Evolutionary conservation across 2,113 vertebrate species (phyloP).

Genomic region (Chauna torquata): DNA sequence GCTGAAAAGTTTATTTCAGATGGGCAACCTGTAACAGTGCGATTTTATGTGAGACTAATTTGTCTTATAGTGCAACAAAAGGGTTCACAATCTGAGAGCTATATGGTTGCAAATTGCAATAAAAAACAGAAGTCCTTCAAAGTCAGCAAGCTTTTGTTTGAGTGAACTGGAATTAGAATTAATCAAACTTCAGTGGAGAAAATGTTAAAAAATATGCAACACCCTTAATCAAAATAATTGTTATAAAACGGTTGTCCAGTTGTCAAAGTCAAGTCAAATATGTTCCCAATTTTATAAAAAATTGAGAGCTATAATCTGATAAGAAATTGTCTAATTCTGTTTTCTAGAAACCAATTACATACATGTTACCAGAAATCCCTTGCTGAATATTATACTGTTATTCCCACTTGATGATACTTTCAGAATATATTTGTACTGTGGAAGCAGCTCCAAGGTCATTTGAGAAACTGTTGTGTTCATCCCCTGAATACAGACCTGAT

Average conservation of each 20-base stretch:
- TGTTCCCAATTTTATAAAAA: neutral
- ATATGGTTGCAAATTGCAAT: neutral
- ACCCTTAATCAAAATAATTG: neutral
- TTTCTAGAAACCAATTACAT: neutral
- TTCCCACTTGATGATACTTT: neutral
- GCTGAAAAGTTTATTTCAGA: neutral
- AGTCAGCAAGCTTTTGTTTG: neutral
- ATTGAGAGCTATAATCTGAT: neutral
- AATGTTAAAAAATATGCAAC: neutral
- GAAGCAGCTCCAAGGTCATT: neutral
- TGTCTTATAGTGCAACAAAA: neutral
- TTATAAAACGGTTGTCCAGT: neutral
- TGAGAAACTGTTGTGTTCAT: neutral
- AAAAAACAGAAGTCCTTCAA: neutral
- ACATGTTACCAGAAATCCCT: neutral
- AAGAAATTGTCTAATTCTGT: neutral
- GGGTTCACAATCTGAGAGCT: neutral
- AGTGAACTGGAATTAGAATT: neutral
- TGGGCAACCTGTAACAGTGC: neutral
- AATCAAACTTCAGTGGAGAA: neutral
- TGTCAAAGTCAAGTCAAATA: neutral
- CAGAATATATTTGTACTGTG: neutral
- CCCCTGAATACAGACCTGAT: neutral
- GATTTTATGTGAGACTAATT: neutral
- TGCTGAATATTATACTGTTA: neutral